These are phyloP conservation scores for Nematolebias whitei DNA, from an alignment of 2,113 vertebrate genomes.

Conservation along the genomic window DNA sequence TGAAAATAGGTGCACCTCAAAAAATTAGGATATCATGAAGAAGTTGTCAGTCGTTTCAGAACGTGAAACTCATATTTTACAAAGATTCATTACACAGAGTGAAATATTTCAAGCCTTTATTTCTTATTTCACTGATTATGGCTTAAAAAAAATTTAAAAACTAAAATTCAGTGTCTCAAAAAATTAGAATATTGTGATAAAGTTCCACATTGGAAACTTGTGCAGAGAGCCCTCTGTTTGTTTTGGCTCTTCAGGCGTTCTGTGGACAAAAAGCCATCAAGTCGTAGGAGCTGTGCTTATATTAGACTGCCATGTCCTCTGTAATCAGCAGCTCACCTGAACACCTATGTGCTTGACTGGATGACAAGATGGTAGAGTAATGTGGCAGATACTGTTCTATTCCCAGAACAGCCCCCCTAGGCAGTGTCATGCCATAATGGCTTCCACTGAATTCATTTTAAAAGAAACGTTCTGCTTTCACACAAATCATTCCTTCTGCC, in stretches of 20 bases:
- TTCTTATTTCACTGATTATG: no score
- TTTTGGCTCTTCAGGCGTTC: conserved; percentile 30
- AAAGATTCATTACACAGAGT: no score
- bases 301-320: conserved; percentile 14
- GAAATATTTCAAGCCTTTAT: no score
- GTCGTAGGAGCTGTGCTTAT: neutral
- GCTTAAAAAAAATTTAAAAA: no score
- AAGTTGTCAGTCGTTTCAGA: no score
- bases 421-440: neutral
- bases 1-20: no score
- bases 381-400: conserved; percentile 11
- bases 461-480: neutral
- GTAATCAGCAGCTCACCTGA: conserved; percentile 28
- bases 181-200: no score
- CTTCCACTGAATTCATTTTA: neutral
- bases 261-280: neutral
- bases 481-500: neutral
- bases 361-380: conserved; percentile 22
- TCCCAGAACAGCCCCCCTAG: neutral
- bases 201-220: no score
- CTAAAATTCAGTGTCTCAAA: no score
- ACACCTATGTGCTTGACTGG: conserved; percentile 3
- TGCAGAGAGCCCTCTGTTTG: no score
- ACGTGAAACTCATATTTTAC: no score
- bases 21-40: no score